Evolutionary conservation across 2,113 vertebrate genomes (phyloP), one percentile per base, ranked within the genome.

Genomic region (Anarrhichthys ocellatus): DNA sequence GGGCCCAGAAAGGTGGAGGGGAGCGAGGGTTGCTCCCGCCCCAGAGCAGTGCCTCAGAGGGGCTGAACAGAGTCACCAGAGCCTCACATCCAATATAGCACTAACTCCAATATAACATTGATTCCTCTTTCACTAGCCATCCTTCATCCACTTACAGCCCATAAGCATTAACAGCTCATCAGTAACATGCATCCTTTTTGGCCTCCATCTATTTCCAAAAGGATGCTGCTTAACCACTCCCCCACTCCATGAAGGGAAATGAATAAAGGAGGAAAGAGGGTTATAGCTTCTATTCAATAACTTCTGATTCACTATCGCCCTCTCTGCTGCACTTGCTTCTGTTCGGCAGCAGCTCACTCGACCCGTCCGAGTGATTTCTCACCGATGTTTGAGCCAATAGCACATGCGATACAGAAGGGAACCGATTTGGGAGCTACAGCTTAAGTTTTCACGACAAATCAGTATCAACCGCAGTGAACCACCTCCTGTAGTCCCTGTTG

Each of bases 241-340:
- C 48, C 5, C 15, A 48, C 67, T 69, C 65, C 81, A 66, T 61
- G 48, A 63, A 82, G 73, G 87, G 89, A 68, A 84, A 82, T 69
- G 76, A 87, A 89, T 69, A 87, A 61, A 89, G 73, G 86, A 91
- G 90, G 84, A 90, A 89, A 83, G 83, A 73, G 76, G 81, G 81
- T 76, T 13, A 14, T 77, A 59, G 29, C 9, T 4, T 75, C 20
- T 32, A 27, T 70, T 42, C 24, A 32, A 72, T 76, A 83, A 50
- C 8, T 20, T n/a, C 24, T 1, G 3, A 73, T 44, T 44, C 63
- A 66, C 40, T 11, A 6, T 70, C 69, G 34, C 66, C 82, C 88
- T 87, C 87, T 90, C 81, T 84, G 88, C 85, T 91, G 92, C 90
- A 87, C 88, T 85, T 58, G 87, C 81, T 73, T 81, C 85, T 85